Evolutionary conservation across 92 coral and sea anemone genomes (phyloP), one percentile per base, ranked within the genome.

Genomic region (Nematostella vectensis): DNA sequence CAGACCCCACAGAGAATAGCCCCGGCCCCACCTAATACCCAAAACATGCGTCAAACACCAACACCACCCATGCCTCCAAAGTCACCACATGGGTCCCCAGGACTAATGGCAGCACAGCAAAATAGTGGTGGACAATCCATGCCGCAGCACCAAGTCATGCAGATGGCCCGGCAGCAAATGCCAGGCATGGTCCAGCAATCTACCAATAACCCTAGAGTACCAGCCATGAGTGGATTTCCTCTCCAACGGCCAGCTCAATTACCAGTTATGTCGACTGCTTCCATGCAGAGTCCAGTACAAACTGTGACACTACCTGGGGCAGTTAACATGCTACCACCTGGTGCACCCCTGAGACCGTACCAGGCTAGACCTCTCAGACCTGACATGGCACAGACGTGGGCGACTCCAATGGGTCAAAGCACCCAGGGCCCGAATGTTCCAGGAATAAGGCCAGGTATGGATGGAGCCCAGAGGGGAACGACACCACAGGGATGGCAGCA

Each of bases 211-310:
- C 18, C 51, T 45, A 44, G 72, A n/a, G 44, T 66, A 23, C 59
- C 63, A 26, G 59, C 70, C 0, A 64, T 47, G 27, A 29, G 48
- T n/a, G 47, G 30, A 12, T 66, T 54, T 48, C 53, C 62, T n/a
- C 72, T 29, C 21, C 49, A 11, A 2, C 48, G 28, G 63, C 47
- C 45, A 4, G 63, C 62, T 6, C 30, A 53, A 20, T 44, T 66
- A 9, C 72, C 72, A 17, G 55, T 66, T 33, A 55, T 62, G 24
- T 59, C 72, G 18, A 63, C 63, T 29, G 62, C 72, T 4, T 55
- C 72, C 11, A 47, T 66, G 11, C 72, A 66, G 47, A 66, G 72
- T 11, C 72, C 72, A 3, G 49, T 63, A 4, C 72, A 62, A 1
- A 26, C 61, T 11, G 40, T 63, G 0, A 39, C 72, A 1, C 72